These are phyloP conservation scores for Apodemus speciosus DNA, from an alignment of 2,113 vertebrate species.

Conservation along the genomic window DNA sequence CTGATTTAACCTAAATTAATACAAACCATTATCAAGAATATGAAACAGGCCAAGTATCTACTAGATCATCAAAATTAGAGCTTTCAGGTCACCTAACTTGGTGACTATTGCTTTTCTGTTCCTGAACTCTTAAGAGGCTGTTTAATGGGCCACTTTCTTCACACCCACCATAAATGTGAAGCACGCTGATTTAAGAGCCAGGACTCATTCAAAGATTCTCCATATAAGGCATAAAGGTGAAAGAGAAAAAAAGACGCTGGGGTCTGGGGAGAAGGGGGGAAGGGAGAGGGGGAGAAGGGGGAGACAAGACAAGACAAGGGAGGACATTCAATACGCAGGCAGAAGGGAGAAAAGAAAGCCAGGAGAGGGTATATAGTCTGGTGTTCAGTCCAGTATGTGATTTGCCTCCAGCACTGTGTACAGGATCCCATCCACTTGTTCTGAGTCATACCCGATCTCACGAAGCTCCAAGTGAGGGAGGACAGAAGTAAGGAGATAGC, in stretches of 20 bases:
- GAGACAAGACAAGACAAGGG: background rate
- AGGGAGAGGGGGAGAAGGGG: background rate
- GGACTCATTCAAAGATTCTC: conserved; percentile 52
- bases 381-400: conserved; percentile 73
- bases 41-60: conserved; percentile 45
- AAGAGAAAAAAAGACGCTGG: background rate
- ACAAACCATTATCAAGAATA: conserved; percentile 57
- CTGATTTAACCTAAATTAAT: conserved; percentile 56
- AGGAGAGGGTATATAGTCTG: conserved; percentile 45
- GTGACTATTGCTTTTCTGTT: conserved; percentile 60
- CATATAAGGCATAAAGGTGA: conserved; percentile 61
- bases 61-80: conserved; percentile 55
- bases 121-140: conserved; percentile 41
- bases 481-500: conserved; percentile 87
- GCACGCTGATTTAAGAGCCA: conserved; percentile 60
- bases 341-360: background rate
- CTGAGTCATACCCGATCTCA: conserved; percentile 86
- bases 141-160: conserved; percentile 60
- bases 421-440: conserved; percentile 89
- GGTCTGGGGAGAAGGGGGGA: too few relatives aligned
- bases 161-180: conserved; percentile 55
- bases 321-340: background rate
- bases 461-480: conserved; percentile 88
- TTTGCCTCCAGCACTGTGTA: conserved; percentile 90
- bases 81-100: conserved; percentile 49